Base-by-base conservation (phyloP, 2,888 invertebrate species). In the Nysson spinosus region DNA sequence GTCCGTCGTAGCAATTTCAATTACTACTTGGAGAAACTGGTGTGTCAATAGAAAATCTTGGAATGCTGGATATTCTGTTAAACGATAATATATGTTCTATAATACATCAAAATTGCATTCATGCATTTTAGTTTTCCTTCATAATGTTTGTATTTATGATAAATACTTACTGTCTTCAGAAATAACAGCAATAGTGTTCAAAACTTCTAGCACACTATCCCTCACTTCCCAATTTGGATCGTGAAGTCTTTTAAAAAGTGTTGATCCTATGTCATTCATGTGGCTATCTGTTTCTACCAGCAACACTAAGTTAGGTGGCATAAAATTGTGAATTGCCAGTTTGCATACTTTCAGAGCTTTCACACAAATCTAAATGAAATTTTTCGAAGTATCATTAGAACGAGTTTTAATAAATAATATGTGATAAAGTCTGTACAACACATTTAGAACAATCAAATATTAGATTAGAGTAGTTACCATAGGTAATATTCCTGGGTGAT, bases 181-280 rank as follows among this genome's bases (percentile, higher is more conserved):
- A 68, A 95, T 91, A 34, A 89, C 89, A 0, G 92, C 92, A 79
- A 94, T 91, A 0, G 93, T 92, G 35, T 90, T 90, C 4, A 95
- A 86, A 32, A 95, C 87, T 83, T 95, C 95, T 19, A 95, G 81
- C 0, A 94, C 92, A 3, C 93, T 93, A 75, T 95, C 95, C 30
- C 94, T 89, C 0, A 95, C 91, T 84, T 95, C 95, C 95, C 95
- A 95, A 43, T 91, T 89, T 2, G 89, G 86, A 80, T 94, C 94
- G 72, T 93, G 92, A 81, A 94, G 88, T 80, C 93, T 92, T 83
- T 90, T 90, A 44, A 90, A 90, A 3, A 95, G 89, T 7, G 93
- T 90, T 7, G 91, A 89, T 0, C 93, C 93, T 5, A 95, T 85
- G 60, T 91, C 90, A 61, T 91, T 89, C 83, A 94, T 90, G 0